Percentiles rank a stretch among this genome's conserved stretches.
phyloP scores from a whole-genome alignment of 2,113 vertebrate species.

The Eleginops maclovinus region DNA sequence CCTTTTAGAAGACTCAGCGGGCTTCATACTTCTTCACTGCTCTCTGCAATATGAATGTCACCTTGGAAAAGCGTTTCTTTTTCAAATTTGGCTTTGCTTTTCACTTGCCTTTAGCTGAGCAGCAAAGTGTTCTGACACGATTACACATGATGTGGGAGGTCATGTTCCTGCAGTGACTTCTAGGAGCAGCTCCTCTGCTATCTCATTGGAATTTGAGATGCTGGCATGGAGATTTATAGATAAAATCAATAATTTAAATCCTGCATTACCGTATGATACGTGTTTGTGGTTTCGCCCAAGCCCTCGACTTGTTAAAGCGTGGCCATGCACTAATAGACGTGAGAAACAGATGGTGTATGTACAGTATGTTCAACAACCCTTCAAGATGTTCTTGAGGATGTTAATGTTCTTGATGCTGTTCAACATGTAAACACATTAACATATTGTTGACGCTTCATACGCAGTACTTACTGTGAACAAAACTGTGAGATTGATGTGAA shows the following conservation, averaged over 20 bases:
- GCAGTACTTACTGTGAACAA: neutral
- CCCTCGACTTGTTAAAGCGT: neutral
- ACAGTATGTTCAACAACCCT: slow-evolving; percentile 12
- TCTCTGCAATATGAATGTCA: slow-evolving; percentile 3
- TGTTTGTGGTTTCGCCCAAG: slow-evolving; percentile 8
- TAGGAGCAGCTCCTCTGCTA: neutral
- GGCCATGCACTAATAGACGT: neutral
- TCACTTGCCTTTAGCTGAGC: neutral
- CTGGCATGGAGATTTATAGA: neutral
- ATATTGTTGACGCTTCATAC: neutral
- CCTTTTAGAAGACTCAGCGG: neutral
- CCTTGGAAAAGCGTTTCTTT: neutral
- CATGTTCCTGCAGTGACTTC: neutral
- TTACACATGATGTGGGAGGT: neutral
- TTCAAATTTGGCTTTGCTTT: neutral
- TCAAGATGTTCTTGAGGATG: neutral
- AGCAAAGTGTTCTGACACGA: slow-evolving; percentile 7
- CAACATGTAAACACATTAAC: neutral
- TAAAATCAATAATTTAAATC: slow-evolving; percentile 15
- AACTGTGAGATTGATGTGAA: neutral
- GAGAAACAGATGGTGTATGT: neutral
- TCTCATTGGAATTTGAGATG: neutral
- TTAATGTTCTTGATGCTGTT: neutral
- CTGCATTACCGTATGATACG: neutral
- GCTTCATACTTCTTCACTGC: neutral